Base-by-base conservation (phyloP, 2,797 vertebrate genomes). In the Girardinus metallicus region DNA sequence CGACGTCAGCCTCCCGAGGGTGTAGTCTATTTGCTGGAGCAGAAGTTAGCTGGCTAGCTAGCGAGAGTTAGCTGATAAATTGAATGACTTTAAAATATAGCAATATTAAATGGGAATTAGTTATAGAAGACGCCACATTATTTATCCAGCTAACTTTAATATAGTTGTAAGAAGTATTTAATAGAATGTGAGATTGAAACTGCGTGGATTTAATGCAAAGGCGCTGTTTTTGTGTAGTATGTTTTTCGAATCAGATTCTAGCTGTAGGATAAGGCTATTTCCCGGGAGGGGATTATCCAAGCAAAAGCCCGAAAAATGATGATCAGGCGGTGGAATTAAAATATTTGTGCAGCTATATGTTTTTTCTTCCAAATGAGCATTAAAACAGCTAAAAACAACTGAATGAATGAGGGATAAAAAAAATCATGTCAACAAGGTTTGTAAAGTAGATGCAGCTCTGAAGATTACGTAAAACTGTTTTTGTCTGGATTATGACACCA, bases 1-100 rank as follows among this genome's bases (percentile, higher is more conserved):
- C 90, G 84, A 93, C 92, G 90, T 93, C 89, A 92, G 86, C 88
- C 89, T 87, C 85, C 83, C 66, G 23, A 31, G 77, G 94, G 93
- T 85, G 82, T 41, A 84, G 94, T 93, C 93, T 95, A 95, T 80
- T 90, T 93, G 76, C 91, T 94, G 94, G 92, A 84, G 5, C 18
- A 1, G 39, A 55, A 41, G 80, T 89, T 93, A 92, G 89, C 91
- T 74, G 5, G 78, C 47, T 90, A 90, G 82, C 77, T 8, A 71
- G 5, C 26, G 29, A 26, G 16, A 18, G 26, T 44, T 43, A 15
- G 55, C 15, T 46, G 41, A 83, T 83, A 90, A 87, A 74, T 64
- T 74, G 29, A 44, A 46, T 31, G 0, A 0, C 1, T 44, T 36
- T 8, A 3, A 21, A 31, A 76, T 29, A 13, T 21, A 3, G 49